These are phyloP conservation scores for Aphrophora alni DNA, from an alignment of 2,888 invertebrate species.

Conservation along the genomic window DNA sequence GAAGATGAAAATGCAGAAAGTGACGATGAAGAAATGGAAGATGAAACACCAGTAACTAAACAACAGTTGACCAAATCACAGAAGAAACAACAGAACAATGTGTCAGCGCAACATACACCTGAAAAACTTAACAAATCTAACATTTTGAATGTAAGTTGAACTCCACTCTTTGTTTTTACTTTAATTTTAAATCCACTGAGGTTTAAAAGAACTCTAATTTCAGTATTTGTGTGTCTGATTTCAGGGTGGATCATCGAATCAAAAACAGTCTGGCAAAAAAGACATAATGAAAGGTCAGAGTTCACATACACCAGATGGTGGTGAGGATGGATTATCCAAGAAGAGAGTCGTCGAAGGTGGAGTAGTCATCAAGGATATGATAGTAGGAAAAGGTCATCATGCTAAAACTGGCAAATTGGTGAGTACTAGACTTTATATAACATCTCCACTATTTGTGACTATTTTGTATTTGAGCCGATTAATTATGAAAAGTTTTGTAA, in stretches of 20 bases:
- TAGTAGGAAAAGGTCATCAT: neutral
- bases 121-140: no score
- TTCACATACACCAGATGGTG: neutral
- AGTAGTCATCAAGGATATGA: neutral
- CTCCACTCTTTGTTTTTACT: no score
- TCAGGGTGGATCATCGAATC: neutral
- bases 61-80: neutral
- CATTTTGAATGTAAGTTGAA: no score
- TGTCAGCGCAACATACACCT: no score
- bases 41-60: neutral
- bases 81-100: no score
- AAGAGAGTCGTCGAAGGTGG: neutral
- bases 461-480: no score
- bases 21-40: slow-evolving; percentile 61
- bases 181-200: no score
- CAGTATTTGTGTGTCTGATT: no score
- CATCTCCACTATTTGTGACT: no score
- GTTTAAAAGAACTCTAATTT: no score
- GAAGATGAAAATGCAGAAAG: slow-evolving; percentile 63
- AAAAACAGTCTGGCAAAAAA: neutral
- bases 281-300: neutral
- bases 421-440: no score
- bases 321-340: neutral
- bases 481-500: no score
- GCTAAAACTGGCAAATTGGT: neutral